Evolutionary conservation across 2,888 invertebrate species (phyloP).

Genomic region (Sarcophaga carnaria): DNA sequence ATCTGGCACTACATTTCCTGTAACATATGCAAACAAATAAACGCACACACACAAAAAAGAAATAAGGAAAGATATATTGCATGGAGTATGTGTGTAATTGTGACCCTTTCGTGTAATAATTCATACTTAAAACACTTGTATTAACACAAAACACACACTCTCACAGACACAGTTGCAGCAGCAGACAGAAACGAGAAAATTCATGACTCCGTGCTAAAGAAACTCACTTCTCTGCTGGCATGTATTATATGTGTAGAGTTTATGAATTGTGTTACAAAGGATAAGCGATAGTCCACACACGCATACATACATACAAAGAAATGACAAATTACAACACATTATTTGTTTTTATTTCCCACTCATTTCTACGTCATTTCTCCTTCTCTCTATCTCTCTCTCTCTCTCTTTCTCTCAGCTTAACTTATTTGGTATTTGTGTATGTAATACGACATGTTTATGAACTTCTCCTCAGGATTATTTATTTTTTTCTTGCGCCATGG

Average conservation of each 20-base stretch:
- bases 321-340: slow-evolving; percentile 66
- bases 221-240: not conserved
- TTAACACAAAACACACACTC: not conserved
- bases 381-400: not conserved
- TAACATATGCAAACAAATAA: not conserved
- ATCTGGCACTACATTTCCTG: not conserved
- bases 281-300: not conserved
- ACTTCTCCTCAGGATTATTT: slow-evolving; percentile 15
- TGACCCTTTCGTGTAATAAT: slow-evolving; percentile 12
- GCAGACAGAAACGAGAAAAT: slow-evolving; percentile 1
- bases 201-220: slow-evolving; percentile 15
- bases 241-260: not conserved
- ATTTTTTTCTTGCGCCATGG: not conserved
- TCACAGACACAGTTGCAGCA: too few species aligned
- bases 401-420: not conserved
- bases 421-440: not conserved
- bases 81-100: not conserved
- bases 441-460: slow-evolving; percentile 48
- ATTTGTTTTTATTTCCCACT: slow-evolving; percentile 18
- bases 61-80: not conserved
- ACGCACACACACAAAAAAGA: not conserved
- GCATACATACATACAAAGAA: not conserved
- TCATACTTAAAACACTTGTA: slow-evolving; percentile 42
- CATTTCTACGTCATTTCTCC: slow-evolving; percentile 41
- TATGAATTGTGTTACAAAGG: too few species aligned